Conservation (phyloP, 35 echinoderm and acorn worm genomes). For the Ophiothrix spiculata region DNA sequence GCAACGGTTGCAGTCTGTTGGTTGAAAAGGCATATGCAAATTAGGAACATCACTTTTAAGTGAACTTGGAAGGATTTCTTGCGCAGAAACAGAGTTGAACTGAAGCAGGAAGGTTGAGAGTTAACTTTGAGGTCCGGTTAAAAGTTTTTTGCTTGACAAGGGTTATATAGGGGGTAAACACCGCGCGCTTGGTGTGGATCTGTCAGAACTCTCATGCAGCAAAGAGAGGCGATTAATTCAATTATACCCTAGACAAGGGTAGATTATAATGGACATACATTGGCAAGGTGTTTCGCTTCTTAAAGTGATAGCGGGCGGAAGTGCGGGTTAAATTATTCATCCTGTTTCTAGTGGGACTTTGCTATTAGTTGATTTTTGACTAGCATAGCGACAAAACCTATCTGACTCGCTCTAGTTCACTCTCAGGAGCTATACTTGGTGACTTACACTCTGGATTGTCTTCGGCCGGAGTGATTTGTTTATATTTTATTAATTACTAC, state of each 20-base stretch:
- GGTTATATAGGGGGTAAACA: not conserved
- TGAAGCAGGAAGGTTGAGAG: not conserved
- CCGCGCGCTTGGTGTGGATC: not conserved
- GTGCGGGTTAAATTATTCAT: slow-evolving; percentile 5
- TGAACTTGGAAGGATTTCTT: not conserved
- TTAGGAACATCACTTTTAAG: not conserved
- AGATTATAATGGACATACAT: slow-evolving; percentile 13
- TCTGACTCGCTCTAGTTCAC: slow-evolving; percentile 3
- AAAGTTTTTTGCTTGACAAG: not conserved
- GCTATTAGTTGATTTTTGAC: not conserved
- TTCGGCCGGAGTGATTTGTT: not conserved
- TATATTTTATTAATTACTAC: not conserved
- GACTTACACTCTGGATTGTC: not conserved
- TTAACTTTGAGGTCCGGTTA: not conserved
- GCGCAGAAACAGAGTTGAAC: not conserved
- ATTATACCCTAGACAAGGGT: not conserved
- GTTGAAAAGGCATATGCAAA: not conserved
- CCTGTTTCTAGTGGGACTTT: not conserved
- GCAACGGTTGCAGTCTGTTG: not conserved
- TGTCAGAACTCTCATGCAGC: not conserved
- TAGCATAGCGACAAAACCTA: not conserved
- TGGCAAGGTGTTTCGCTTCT: not conserved
- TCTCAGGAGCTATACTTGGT: too few species aligned
- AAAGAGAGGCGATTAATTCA: not conserved
- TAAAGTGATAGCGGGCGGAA: not conserved